These are phyloP conservation scores for Chesias legatella DNA, from an alignment of 2,888 invertebrate species.

Conservation along the genomic window DNA sequence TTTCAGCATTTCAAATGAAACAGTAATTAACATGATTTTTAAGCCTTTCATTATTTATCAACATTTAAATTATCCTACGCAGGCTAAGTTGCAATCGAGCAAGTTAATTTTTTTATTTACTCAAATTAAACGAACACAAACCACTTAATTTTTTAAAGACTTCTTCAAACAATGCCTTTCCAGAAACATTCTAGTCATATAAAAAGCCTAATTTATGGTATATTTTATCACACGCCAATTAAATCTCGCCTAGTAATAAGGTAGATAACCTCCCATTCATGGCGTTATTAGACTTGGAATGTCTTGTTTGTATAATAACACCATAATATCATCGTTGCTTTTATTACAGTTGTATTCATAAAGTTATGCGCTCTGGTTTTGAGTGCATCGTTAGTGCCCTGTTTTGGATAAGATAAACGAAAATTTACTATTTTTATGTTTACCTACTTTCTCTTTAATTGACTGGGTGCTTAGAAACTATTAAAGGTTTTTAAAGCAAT, in stretches of 20 bases:
- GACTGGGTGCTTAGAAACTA: conserved; percentile 52
- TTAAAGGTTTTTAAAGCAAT: conserved; percentile 46
- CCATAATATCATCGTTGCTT: conserved; percentile 46
- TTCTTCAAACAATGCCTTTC: conserved; percentile 11
- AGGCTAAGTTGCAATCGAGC: no score
- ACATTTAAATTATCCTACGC: no score
- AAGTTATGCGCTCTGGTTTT: conserved; percentile 45
- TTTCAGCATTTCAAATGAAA: no score
- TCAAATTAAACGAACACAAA: not conserved
- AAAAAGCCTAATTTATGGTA: conserved; percentile 8
- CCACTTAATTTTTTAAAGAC: not conserved
- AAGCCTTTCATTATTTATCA: no score
- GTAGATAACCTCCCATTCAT: conserved; percentile 19
- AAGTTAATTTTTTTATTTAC: no score
- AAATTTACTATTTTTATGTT: conserved; percentile 48
- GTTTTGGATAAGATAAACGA: conserved; percentile 54
- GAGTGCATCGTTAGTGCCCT: conserved; percentile 46
- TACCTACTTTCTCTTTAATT: conserved; percentile 59
- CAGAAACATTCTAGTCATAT: conserved; percentile 4
- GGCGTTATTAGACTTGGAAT: conserved; percentile 28
- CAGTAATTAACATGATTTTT: no score
- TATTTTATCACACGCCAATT: conserved; percentile 28
- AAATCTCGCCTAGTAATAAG: conserved; percentile 24
- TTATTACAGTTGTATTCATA: conserved; percentile 47
- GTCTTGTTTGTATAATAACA: conserved; percentile 49